Evolutionary conservation across 2,888 invertebrate species (phyloP).

Genomic region (Smittia aterrima): DNA sequence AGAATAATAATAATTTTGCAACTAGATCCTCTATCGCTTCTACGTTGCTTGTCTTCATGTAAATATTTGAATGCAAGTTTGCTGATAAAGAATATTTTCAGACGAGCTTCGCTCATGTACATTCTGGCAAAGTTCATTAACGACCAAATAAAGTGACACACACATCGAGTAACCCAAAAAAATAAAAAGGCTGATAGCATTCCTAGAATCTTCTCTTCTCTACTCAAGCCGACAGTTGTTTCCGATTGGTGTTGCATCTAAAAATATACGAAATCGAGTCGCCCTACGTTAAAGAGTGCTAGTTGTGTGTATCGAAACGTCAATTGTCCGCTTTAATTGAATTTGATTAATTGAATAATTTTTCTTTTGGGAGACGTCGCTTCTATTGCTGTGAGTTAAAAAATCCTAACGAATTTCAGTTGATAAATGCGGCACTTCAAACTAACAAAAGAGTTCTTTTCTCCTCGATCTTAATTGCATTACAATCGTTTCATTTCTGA

Average conservation of each 20-base stretch:
- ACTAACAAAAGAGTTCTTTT: too few relatives aligned
- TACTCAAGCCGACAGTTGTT: neutral
- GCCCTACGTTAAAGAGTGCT: neutral
- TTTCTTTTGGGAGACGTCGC: conserved; percentile 2
- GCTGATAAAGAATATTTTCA: neutral
- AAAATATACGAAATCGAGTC: neutral
- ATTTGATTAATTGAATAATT: conserved; percentile 40
- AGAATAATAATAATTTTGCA: neutral
- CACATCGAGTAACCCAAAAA: neutral
- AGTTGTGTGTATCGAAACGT: conserved; percentile 1
- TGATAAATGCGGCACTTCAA: too few relatives aligned
- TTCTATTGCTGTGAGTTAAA: neutral
- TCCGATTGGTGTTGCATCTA: conserved; percentile 5
- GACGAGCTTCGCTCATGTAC: neutral
- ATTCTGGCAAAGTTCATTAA: neutral
- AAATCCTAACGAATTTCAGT: neutral
- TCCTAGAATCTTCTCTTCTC: neutral
- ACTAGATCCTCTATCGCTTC: neutral
- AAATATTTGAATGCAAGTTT: neutral
- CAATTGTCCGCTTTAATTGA: conserved; percentile 36
- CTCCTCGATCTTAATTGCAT: neutral
- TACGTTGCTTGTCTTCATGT: neutral
- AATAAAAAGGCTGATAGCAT: neutral
- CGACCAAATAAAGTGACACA: neutral
- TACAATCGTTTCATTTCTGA: neutral